Base-by-base conservation (phyloP, 2,113 vertebrate species). In the Tychaedon coryphoeus region DNA sequence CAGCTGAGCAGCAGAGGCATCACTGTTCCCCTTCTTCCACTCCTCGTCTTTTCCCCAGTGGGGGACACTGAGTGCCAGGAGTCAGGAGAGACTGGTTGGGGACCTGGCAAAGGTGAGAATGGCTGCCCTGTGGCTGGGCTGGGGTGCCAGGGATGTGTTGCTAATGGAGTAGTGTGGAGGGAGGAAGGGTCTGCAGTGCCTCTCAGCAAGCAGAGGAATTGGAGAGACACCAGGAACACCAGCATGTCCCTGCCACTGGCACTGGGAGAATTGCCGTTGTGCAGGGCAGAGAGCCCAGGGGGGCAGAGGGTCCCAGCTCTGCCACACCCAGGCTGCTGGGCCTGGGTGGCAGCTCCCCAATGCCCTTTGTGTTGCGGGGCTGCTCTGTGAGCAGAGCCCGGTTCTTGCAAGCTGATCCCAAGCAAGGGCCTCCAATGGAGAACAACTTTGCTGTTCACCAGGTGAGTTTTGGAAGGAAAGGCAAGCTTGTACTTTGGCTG, bases 61-160 rank as follows among this genome's bases (percentile, higher is more conserved):
- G 13, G 31, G 38, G n/a, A 58, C 23, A 5, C 10, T 7, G 6
- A 11, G 19, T n/a, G 4, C 26, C 51, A 42, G 51, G 31, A 60
- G 22, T 14, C 31, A 77, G 65, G 58, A 53, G 31, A 42, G 10
- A 10, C 45, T 36, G 60, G 1, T 16, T 26, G 26, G 56, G 36
- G 17, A 36, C 33, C 50, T 64, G 33, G 25, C 47, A 43, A 9
- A 84, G 12, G 28, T 54, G 24, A 71, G 34, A 47, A 66, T 5
- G 19, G 34, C 62, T 70, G 45, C 29, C 19, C 51, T 50, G 10
- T 56, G 24, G 8, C 70, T 61, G 40, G 45, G 28, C 51, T 4
- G 28, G 24, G 24, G 8, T 57, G 28, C 50, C 34, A 72, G 42
- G 12, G 7, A 9, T 45, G 5, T 64, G 43, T 2, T 0, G 0